Conservation (phyloP, 2,113 vertebrate genomes). For the Clupea harengus region DNA sequence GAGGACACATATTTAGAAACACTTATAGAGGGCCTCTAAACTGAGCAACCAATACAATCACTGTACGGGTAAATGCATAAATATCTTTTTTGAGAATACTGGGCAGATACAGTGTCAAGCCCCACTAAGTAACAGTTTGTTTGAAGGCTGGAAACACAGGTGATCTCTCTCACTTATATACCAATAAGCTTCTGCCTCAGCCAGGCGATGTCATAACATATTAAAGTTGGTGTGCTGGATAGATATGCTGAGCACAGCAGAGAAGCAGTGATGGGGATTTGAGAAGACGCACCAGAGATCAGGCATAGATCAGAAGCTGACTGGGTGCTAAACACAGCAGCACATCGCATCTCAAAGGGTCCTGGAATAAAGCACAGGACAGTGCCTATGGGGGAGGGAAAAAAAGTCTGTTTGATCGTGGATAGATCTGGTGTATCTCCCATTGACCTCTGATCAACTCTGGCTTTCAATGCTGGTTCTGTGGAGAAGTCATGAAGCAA, state of each 20-base stretch:
- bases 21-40: background rate
- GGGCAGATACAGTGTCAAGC: background rate
- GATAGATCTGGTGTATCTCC: background rate
- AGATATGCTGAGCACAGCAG: background rate
- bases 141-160: constrained; percentile 24
- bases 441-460: background rate
- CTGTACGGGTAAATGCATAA: constrained; percentile 4
- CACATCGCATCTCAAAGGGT: background rate
- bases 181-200: background rate
- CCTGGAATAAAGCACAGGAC: background rate
- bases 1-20: background rate
- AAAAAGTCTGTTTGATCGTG: background rate
- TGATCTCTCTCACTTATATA: background rate
- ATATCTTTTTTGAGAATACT: background rate
- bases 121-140: constrained; percentile 6
- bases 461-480: background rate
- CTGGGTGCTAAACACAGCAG: background rate
- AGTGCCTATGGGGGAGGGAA: background rate
- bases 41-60: constrained; percentile 23
- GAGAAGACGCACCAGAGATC: background rate
- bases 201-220: background rate
- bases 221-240: background rate
- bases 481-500: background rate
- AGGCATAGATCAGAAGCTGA: background rate
- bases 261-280: background rate